phyloP scores from a whole-genome alignment of 2,888 invertebrate species.

The Seira musarum region DNA sequence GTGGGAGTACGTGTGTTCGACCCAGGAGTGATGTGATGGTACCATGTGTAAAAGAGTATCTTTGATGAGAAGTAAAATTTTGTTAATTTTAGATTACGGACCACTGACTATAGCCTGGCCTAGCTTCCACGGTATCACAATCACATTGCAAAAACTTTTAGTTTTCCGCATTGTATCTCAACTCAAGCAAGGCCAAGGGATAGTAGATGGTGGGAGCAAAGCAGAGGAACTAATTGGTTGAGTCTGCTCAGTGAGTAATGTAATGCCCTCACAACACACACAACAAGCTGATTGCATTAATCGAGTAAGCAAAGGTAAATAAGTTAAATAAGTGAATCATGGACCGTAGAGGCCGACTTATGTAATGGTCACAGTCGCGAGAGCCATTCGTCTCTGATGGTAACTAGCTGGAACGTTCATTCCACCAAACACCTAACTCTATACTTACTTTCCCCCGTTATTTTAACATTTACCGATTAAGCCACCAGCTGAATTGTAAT shows the following conservation, averaged over 20 bases:
- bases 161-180: too few relatives aligned
- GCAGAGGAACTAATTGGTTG: constrained; percentile 64
- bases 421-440: not conserved
- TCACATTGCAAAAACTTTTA: not conserved
- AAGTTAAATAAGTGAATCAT: constrained; percentile 59
- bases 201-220: constrained; percentile 35
- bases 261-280: too few relatives aligned
- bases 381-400: constrained; percentile 55
- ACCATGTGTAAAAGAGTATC: too few relatives aligned
- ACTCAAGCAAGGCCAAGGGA: constrained; percentile 32
- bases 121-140: constrained; percentile 41
- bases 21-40: too few relatives aligned
- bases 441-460: not conserved
- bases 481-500: too few relatives aligned
- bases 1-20: too few relatives aligned
- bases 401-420: constrained; percentile 2
- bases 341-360: constrained; percentile 57
- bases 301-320: constrained; percentile 54
- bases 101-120: not conserved
- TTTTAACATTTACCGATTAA: too few relatives aligned
- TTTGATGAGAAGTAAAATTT: constrained; percentile 7
- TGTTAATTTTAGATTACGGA: constrained; percentile 7
- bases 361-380: constrained; percentile 55
- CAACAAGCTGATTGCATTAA: constrained; percentile 65
- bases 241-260: constrained; percentile 66